phyloP scores from a whole-genome alignment of 2,113 vertebrate genomes.

The Aplodontia rufa region DNA sequence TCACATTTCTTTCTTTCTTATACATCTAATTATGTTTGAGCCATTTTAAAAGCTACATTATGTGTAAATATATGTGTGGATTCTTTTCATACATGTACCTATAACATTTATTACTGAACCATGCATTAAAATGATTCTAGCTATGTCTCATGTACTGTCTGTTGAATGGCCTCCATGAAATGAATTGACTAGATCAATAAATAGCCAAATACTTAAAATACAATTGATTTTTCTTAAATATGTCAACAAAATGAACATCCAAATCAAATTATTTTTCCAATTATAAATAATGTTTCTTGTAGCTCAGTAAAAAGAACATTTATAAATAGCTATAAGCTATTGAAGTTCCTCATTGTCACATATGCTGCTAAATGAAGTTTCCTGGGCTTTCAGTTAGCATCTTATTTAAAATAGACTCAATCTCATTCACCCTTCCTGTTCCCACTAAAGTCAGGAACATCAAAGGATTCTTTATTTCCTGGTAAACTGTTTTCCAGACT shows the following conservation, averaged over 20 bases:
- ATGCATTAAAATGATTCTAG: not conserved
- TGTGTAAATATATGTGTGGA: not conserved
- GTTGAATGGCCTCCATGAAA: not conserved
- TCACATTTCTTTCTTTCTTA: constrained; percentile 6
- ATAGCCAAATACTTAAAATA: not conserved
- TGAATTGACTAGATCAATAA: constrained; percentile 26
- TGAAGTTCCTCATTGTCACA: not conserved
- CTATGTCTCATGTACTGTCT: not conserved
- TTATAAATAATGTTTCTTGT: constrained; percentile 33
- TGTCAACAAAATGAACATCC: constrained; percentile 19
- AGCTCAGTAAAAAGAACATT: constrained; percentile 2
- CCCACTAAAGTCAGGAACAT: not conserved
- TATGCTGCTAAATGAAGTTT: constrained; percentile 28
- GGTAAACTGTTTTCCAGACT: not conserved
- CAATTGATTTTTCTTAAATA: not conserved
- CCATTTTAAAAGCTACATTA: not conserved
- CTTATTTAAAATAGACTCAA: constrained; percentile 27
- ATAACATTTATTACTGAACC: constrained; percentile 19
- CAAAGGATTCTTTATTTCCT: not conserved
- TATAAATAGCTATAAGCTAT: constrained; percentile 26
- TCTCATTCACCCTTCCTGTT: not conserved
- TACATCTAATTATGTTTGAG: constrained; percentile 36
- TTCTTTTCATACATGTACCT: not conserved
- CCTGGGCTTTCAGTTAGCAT: not conserved
- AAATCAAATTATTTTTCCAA: constrained; percentile 30